Conservation (phyloP, 2,888 invertebrate genomes). For the Unio delphinus region DNA sequence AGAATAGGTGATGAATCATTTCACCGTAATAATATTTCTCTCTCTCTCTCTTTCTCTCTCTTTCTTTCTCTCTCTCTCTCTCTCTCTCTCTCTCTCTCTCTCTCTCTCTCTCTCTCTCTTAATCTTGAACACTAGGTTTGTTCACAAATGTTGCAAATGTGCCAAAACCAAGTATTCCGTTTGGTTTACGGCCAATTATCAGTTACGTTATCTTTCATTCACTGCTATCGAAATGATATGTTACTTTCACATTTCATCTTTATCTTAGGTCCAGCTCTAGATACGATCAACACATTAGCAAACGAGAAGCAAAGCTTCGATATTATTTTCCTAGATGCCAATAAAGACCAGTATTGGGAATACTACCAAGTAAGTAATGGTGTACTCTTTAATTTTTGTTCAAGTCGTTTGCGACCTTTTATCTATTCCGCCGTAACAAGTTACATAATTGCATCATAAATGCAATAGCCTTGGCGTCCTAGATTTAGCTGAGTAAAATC, state of each 20-base stretch:
- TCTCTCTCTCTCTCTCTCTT: too few relatives aligned
- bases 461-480: neutral
- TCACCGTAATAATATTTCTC: neutral
- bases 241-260: too few relatives aligned
- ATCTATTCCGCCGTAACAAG: too few relatives aligned
- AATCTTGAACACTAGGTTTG: neutral
- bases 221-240: too few relatives aligned
- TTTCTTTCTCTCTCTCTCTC: constrained; percentile 7
- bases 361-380: constrained; percentile 38
- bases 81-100: constrained; percentile 6
- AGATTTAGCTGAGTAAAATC: too few relatives aligned
- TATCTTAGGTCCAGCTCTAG: constrained; percentile 17
- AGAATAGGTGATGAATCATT: constrained; percentile 31
- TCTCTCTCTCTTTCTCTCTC: constrained; percentile 5
- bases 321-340: constrained; percentile 49
- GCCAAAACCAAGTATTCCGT: too few relatives aligned
- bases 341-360: constrained; percentile 37
- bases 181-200: too few relatives aligned
- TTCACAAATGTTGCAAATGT: too few relatives aligned
- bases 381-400: neutral
- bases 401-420: neutral
- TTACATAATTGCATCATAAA: neutral
- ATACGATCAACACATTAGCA: constrained; percentile 28
- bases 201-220: too few relatives aligned
- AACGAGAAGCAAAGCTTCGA: constrained; percentile 38